Evolutionary conservation across 2,797 vertebrate genomes (phyloP), one percentile per base, ranked within the genome.

Genomic region (Acrocephalus scirpaceus): DNA sequence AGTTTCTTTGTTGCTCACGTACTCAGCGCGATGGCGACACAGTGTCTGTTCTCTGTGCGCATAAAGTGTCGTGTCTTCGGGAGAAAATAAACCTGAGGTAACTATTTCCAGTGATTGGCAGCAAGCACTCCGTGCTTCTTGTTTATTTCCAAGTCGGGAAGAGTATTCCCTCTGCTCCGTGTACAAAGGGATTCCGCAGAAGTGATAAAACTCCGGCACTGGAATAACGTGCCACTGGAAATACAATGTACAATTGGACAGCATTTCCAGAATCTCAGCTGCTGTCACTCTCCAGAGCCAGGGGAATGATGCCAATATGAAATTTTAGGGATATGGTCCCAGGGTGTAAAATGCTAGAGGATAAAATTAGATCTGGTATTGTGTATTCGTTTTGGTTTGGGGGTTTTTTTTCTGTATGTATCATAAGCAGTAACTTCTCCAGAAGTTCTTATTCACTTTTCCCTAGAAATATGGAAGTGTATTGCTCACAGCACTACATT

Each of bases 161-260:
- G 61, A 90, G 73, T 23, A 61, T 72, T 93, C 75, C 36, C 2
- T 72, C 38, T 91, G 34, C 72, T 87, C 75, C 9, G 12, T 54
- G 91, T 61, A 94, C 94, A 92, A 95, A 95, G 62, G 88, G 90
- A 95, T 94, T 95, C 92, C 62, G 75, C 92, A 56, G 86, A 57
- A 73, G 89, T 1, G 67, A 93, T 87, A 69, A 74, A 93, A 77
- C 34, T 34, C 54, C 11, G 13, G 60, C 74, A 3, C 36, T 82
- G 86, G 47, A 51, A 53, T 76, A 70, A 86, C 2, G 11, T 40
- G 42, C 26, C 66, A 19, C 67, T 91, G 71, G 42, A 85, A 91
- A 85, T 54, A 57, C 57, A 85, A 93, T 65, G 80, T 75, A 89
- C 84, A 65, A 48, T 23, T 69, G 84, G 75, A 58, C 92, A 95